Percentiles rank a stretch among this genome's conserved stretches.
These are phyloP conservation scores for Acanthococcus lagerstroemiae DNA, from an alignment of 2,888 invertebrate species.

Conservation along the genomic window DNA sequence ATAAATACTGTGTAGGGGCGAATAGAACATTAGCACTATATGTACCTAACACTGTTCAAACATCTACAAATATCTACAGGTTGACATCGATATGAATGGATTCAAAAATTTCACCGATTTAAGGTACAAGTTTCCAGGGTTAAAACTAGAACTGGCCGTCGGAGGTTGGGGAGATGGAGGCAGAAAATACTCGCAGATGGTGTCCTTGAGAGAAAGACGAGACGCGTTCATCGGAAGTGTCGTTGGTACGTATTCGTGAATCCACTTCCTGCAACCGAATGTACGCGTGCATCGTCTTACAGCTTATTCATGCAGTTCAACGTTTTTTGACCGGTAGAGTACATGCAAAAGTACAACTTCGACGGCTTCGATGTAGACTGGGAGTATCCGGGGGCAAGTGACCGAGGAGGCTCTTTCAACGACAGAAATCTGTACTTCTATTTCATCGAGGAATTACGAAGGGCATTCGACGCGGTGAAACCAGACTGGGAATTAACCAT, in stretches of 20 bases:
- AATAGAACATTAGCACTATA: too few species aligned
- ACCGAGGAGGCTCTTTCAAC: slow-evolving; percentile 70
- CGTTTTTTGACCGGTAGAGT: slow-evolving; percentile 46
- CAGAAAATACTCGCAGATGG: slow-evolving; percentile 73
- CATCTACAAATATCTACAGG: slow-evolving; percentile 42
- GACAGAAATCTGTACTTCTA: slow-evolving; percentile 75
- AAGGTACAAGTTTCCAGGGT: slow-evolving; percentile 55
- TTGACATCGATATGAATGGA: slow-evolving; percentile 64
- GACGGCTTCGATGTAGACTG: slow-evolving; percentile 86
- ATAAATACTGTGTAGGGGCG: too few species aligned
- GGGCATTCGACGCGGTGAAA: slow-evolving; percentile 63
- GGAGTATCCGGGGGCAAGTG: slow-evolving; percentile 84
- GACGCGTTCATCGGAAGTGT: slow-evolving; percentile 63
- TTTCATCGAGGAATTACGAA: slow-evolving; percentile 67
- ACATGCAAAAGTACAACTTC: slow-evolving; percentile 65
- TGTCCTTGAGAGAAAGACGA: slow-evolving; percentile 56
- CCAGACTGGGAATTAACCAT: slow-evolving; percentile 80
- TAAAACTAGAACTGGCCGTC: slow-evolving; percentile 70
- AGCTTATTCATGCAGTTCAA: too few species aligned
- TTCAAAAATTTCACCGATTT: slow-evolving; percentile 69
- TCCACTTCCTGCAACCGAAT: too few species aligned
- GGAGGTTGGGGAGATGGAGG: slow-evolving; percentile 90
- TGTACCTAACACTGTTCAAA: too few species aligned
- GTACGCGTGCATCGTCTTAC: too few species aligned
- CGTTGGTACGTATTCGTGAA: slow-evolving; percentile 58